phyloP scores from a whole-genome alignment of 2,797 vertebrate species.

The Cyclopterus lumpus region DNA sequence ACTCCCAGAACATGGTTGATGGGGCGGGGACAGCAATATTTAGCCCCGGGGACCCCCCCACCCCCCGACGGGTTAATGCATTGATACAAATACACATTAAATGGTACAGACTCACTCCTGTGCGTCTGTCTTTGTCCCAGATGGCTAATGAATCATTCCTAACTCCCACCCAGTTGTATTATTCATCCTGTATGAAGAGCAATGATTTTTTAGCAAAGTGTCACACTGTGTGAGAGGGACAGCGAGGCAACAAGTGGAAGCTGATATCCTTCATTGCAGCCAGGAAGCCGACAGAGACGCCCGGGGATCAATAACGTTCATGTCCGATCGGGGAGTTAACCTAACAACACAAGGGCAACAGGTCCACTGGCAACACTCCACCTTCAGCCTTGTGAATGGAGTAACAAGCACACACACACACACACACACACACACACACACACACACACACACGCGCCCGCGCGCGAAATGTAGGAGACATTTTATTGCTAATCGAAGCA shows the following conservation, averaged over 20 bases:
- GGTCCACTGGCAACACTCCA: conserved; percentile 31
- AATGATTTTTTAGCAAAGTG: conserved; percentile 81
- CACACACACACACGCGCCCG: neutral
- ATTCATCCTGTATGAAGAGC: conserved; percentile 89
- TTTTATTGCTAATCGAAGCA: conserved; percentile 69
- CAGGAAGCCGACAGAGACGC: conserved; percentile 3
- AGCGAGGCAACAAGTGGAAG: conserved; percentile 27
- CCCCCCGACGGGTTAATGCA: neutral
- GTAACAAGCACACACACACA: neutral
- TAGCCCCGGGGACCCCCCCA: neutral
- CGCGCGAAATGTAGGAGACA: conserved; percentile 39
- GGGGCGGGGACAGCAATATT: neutral
- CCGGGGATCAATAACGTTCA: conserved; percentile 39
- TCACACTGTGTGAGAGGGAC: conserved; percentile 52
- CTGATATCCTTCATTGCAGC: conserved; percentile 28
- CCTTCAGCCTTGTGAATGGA: conserved; percentile 31
- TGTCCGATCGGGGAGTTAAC: conserved; percentile 34
- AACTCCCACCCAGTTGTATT: conserved; percentile 86
- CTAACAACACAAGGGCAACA: conserved; percentile 42
- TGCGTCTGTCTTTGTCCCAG: conserved; percentile 79
- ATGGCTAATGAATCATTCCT: conserved; percentile 92
- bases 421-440: neutral
- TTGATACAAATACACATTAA: conserved; percentile 4
- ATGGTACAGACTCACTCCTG: conserved; percentile 46
- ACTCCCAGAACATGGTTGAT: conserved; percentile 1